Percentiles rank a stretch among this genome's conserved stretches.
These are phyloP conservation scores for Alloplasta piceator DNA, from an alignment of 2,888 invertebrate genomes.

Conservation along the genomic window DNA sequence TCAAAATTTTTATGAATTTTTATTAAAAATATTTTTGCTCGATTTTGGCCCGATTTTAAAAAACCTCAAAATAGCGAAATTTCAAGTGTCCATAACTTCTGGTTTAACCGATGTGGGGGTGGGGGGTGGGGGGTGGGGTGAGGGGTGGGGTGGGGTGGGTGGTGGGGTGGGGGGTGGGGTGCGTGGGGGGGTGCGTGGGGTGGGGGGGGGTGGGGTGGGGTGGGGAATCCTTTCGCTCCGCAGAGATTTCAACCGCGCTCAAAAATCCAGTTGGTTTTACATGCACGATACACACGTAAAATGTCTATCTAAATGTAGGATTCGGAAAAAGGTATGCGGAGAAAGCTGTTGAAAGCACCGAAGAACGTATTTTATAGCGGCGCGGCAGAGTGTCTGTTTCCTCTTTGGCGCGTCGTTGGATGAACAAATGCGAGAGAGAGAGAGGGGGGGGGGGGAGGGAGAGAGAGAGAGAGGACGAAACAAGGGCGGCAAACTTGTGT, in stretches of 20 bases:
- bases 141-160: no score
- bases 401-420: conserved; percentile 74
- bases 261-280: conserved; percentile 31
- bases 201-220: conserved; percentile 20
- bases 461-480: conserved; percentile 36
- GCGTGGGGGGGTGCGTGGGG: neutral
- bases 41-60: no score
- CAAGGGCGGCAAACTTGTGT: conserved; percentile 64
- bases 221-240: conserved; percentile 11
- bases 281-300: conserved; percentile 42
- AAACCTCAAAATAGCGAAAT: no score
- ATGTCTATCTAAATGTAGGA: conserved; percentile 55
- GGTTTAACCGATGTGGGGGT: no score
- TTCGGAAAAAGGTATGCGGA: conserved; percentile 53
- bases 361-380: conserved; percentile 71
- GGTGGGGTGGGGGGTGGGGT: no score
- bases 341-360: conserved; percentile 66
- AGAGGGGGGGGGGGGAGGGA: conserved; percentile 16
- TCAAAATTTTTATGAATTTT: no score
- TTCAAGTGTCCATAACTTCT: no score
- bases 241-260: conserved; percentile 39
- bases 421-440: conserved; percentile 31
- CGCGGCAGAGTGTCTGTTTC: conserved; percentile 71
- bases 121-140: no score
- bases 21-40: no score